Conservation (phyloP, 2,888 invertebrate species). For the Anarsia innoxiella region DNA sequence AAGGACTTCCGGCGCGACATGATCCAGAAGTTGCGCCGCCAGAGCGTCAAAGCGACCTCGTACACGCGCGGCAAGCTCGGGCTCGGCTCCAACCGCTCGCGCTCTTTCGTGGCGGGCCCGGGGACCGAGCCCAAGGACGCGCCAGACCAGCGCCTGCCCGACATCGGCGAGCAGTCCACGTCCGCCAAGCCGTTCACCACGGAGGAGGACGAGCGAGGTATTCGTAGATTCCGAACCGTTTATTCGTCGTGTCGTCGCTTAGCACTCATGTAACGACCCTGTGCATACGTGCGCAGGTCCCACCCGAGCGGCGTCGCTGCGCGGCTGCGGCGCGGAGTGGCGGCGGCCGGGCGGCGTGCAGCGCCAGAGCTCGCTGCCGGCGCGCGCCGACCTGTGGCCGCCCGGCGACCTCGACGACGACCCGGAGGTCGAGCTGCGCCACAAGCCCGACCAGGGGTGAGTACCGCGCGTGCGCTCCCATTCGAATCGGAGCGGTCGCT, state of each 20-base stretch:
- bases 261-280: not conserved
- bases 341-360: constrained; percentile 34
- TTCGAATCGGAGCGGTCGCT: constrained; percentile 3
- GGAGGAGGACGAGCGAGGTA: too few relatives aligned
- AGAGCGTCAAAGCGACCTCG: constrained; percentile 86
- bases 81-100: constrained; percentile 82
- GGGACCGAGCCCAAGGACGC: too few relatives aligned
- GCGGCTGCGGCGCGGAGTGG: constrained; percentile 22
- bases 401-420: too few relatives aligned
- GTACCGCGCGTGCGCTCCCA: not conserved
- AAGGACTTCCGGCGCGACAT: constrained; percentile 96
- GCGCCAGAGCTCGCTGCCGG: constrained; percentile 86
- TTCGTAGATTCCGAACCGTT: constrained; percentile 84
- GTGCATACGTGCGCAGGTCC: too few relatives aligned
- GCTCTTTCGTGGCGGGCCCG: constrained; percentile 83
- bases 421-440: constrained; percentile 31
- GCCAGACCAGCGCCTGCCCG: constrained; percentile 56
- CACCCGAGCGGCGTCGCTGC: constrained; percentile 79
- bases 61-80: constrained; percentile 86
- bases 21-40: constrained; percentile 90
- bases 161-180: constrained; percentile 74
- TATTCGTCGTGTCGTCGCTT: constrained; percentile 35
- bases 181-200: too few relatives aligned
- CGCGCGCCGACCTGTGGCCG: constrained; percentile 78
- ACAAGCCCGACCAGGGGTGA: too few relatives aligned